Conservation (phyloP, 2,888 invertebrate genomes). For the Nesidiocoris tenuis region DNA sequence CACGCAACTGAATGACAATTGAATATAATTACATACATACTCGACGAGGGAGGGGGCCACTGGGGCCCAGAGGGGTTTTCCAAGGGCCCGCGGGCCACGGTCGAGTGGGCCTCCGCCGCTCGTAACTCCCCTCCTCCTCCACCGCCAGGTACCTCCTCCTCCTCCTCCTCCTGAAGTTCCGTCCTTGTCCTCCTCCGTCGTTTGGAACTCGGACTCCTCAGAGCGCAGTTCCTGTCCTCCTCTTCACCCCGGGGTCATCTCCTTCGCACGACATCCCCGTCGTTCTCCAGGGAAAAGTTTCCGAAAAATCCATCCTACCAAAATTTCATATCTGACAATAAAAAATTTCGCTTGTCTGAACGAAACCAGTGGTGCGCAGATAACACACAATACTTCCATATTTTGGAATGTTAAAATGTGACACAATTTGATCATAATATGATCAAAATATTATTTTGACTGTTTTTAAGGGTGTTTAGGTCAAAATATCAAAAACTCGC, state of each 20-base stretch:
- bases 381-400: too few relatives aligned
- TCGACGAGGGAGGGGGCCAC: background rate
- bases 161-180: too few relatives aligned
- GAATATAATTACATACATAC: conserved; percentile 43
- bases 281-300: conserved; percentile 6
- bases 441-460: too few relatives aligned
- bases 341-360: too few relatives aligned
- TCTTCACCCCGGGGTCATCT: background rate
- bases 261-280: background rate
- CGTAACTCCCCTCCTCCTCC: background rate
- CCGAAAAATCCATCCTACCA: too few relatives aligned
- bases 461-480: too few relatives aligned
- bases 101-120: conserved; percentile 34
- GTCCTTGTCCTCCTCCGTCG: conserved; percentile 34
- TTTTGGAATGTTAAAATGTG: too few relatives aligned
- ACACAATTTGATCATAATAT: too few relatives aligned
- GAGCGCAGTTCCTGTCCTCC: conserved; percentile 39
- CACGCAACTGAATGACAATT: conserved; percentile 44
- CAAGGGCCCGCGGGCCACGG: conserved; percentile 23
- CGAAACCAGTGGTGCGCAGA: too few relatives aligned
- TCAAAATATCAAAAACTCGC: too few relatives aligned
- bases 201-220: conserved; percentile 25
- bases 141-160: conserved; percentile 6
- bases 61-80: conserved; percentile 3
- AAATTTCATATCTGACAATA: too few relatives aligned